Percentiles rank a stretch among this genome's conserved stretches.
Evolutionary conservation across 1,140 invertebrate genomes (phyloP).

Genomic region (Latrodectus geometricus): DNA sequence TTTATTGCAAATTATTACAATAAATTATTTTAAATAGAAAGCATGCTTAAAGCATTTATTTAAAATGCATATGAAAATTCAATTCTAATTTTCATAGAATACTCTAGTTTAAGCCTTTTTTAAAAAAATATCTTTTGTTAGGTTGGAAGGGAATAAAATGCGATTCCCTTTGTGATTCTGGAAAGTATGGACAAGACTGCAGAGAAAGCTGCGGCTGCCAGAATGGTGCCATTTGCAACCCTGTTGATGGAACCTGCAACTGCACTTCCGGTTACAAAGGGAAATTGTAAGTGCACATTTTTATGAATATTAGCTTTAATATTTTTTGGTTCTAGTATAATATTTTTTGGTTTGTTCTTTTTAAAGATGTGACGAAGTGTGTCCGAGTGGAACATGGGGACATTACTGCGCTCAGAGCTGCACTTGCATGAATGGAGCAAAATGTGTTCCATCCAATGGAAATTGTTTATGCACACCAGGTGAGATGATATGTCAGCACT

Average conservation of each 20-base stretch:
- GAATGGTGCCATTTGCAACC: background rate
- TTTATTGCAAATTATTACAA: too few relatives aligned
- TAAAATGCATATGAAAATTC: too few relatives aligned
- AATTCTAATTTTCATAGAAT: too few relatives aligned
- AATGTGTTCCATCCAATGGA: slow-evolving; percentile 20
- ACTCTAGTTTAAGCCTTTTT: too few relatives aligned
- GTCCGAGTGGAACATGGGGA: slow-evolving; percentile 49
- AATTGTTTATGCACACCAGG: background rate
- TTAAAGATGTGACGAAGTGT: slow-evolving; percentile 42
- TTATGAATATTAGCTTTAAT: too few relatives aligned
- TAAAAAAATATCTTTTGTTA: too few relatives aligned
- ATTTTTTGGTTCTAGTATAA: too few relatives aligned
- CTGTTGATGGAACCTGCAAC: background rate
- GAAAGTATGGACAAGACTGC: slow-evolving; percentile 1
- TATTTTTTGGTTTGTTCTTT: background rate
- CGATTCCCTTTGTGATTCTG: background rate
- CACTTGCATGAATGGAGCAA: slow-evolving; percentile 46
- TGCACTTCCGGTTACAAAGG: background rate
- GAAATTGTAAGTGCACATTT: background rate
- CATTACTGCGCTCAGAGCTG: slow-evolving; percentile 38
- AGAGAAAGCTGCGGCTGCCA: background rate
- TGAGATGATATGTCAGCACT: background rate
- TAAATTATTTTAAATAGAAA: too few relatives aligned
- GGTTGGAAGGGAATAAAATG: background rate
- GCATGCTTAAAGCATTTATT: too few relatives aligned